Base-by-base conservation (phyloP, 2,113 vertebrate species). In the Falcunculus frontatus region DNA sequence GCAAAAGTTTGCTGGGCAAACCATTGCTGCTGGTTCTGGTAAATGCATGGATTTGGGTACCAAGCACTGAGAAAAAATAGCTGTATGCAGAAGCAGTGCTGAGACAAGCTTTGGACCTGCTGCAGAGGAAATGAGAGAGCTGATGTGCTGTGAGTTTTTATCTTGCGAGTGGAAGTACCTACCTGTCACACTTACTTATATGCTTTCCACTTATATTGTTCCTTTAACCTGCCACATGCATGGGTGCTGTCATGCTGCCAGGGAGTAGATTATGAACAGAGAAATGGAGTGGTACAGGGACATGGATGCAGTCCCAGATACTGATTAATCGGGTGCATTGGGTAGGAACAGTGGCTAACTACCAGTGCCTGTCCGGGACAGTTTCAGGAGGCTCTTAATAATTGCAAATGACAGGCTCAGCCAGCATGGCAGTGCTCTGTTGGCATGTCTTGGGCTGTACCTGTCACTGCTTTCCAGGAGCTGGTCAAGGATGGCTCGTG, bases 331-430 rank as follows among this genome's bases (percentile, higher is more conserved):
- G 0, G 52, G 41, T 93, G 87, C 95, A 68, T 20, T 95, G 88
- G 64, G 57, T 35, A 91, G 81, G 81, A 97, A 65, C 84, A 62
- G 89, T 65, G 53, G 41, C 35, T 89, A 52, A 41, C 60, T 30
- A 75, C 49, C 42, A 77, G 20, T 75, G 79, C 75, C 85, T 78
- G 79, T 22, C 60, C 0, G 0, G 68, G 88, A 62, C 64, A 49
- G 47, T 19, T 90, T 56, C 79, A 87, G 64, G 64, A 92, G 92
- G 44, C 44, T 84, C 60, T 74, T 41, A 5, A 7, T 90, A 74
- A 94, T 68, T 81, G 85, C 68, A 81, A 78, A 86, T 44, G 92
- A 70, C 87, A 93, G 64, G 74, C 46, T 90, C 72, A 94, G 82
- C 3, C 59, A 67, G 92, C 75, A 85, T 47, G 50, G 93, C 88